Base-by-base conservation (phyloP, 2,888 invertebrate genomes). In the Agapetus fuscipes region DNA sequence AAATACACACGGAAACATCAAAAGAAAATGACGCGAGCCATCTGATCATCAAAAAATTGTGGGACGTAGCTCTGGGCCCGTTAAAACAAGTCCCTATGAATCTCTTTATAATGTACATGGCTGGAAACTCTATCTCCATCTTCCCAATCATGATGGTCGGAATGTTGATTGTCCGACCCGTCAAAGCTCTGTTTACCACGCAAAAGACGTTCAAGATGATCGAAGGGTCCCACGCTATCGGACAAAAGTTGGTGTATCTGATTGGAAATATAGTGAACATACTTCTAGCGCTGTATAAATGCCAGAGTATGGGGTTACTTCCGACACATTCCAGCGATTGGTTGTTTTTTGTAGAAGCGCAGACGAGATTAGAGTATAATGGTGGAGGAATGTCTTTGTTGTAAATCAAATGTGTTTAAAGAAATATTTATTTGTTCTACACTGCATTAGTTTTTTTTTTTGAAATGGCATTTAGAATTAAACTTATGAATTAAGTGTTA, bases 121-220 rank as follows among this genome's bases (percentile, higher is more conserved):
- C 97, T 37, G 97, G 97, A 12, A 96, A 93, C 61, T 94, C 96
- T 0, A 96, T 98, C 54, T 97, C 96, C 1, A 97, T 99, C 53
- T 97, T 99, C 55, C 98, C 98, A 0, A 98, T 99, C 32, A 98
- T 99, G 98, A 99, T 99, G 98, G 95, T 99, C 6, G 96, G 95
- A 29, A 98, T 99, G 98, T 76, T 98, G 66, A 83, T 97, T 53
- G 85, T 97, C 54, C 73, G 96, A 45, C 97, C 97, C 2, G 79
- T 97, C 16, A 96, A 97, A 66, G 95, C 97, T 2, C 72, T 98
- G 39, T 89, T 97, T 60, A 73, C 90, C 1, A 85, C 93, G 25
- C 83, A 83, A 56, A 80, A 82, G 48, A 85, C 94, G 17, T 95
- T 95, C 55, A 93, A 93, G 66, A 83, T 90, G 74, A 89, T 95